These are phyloP conservation scores for Antheraea pernyi DNA, from an alignment of 1,140 invertebrate genomes.

Conservation along the genomic window DNA sequence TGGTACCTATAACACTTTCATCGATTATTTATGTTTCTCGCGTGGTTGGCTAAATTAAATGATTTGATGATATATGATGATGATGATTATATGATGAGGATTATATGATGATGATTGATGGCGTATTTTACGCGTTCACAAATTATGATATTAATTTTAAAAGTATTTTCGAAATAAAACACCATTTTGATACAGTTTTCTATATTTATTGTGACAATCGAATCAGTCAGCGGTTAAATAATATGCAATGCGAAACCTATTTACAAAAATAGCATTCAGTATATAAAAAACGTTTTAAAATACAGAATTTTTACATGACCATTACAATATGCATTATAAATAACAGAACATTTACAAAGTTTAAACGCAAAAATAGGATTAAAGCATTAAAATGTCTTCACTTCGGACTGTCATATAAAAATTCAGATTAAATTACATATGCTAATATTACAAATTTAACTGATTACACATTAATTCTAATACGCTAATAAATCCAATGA, in stretches of 20 bases:
- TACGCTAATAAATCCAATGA: neutral
- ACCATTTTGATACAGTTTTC: conserved; percentile 20
- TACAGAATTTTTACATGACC: conserved; percentile 7
- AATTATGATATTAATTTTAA: no score
- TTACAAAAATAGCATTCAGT: conserved; percentile 28
- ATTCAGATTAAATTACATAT: neutral
- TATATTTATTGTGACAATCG: conserved; percentile 47
- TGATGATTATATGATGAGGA: no score
- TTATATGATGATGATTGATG: no score
- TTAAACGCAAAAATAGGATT: no score
- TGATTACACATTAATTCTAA: neutral
- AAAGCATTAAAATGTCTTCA: no score
- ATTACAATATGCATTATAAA: neutral
- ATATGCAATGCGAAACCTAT: conserved; percentile 37
- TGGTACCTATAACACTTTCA: no score
- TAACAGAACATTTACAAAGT: neutral
- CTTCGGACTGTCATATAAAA: neutral
- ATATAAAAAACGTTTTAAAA: conserved; percentile 30
- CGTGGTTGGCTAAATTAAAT: no score
- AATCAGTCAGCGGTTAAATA: conserved; percentile 27
- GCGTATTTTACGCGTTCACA: no score
- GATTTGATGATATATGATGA: no score
- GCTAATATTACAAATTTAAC: neutral
- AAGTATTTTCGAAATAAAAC: conserved; percentile 13
- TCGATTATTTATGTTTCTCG: no score